phyloP scores from a whole-genome alignment of 2,113 vertebrate genomes.

The Sigmodon hispidus region DNA sequence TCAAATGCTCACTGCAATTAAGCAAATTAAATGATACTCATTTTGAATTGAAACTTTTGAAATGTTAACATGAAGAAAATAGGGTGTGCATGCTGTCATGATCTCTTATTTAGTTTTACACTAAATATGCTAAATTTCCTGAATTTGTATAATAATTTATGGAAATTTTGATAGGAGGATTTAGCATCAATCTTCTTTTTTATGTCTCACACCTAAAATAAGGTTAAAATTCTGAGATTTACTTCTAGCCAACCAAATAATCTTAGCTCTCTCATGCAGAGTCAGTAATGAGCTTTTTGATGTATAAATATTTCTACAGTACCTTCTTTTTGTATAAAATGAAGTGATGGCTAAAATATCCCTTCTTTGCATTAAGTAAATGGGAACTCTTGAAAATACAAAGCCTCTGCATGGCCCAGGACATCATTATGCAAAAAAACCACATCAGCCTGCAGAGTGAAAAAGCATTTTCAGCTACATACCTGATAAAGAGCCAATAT shows the following conservation, averaged over 20 bases:
- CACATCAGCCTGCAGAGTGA: background rate
- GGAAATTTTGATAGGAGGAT: constrained; percentile 10
- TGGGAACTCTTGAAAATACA: background rate
- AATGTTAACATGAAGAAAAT: background rate
- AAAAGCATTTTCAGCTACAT: background rate
- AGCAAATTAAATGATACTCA: constrained; percentile 25
- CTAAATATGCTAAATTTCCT: constrained; percentile 27
- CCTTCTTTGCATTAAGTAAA: background rate
- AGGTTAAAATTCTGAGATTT: constrained; percentile 61
- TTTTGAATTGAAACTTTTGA: constrained; percentile 42
- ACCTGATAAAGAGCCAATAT: background rate
- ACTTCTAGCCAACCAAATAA: background rate
- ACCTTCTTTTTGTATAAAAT: background rate
- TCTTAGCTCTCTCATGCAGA: background rate
- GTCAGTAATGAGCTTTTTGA: background rate
- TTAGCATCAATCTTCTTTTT: constrained; percentile 49
- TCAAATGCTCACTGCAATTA: constrained; percentile 24
- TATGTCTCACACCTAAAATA: constrained; percentile 45
- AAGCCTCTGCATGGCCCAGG: background rate
- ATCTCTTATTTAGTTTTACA: constrained; percentile 68
- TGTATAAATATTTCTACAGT: background rate
- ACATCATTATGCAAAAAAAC: background rate
- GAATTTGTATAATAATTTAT: constrained; percentile 51
- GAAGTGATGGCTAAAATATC: background rate
- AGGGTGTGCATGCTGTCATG: fast-evolving